Percentiles rank a stretch among this genome's conserved stretches.
These are phyloP conservation scores for Poecilia wingei DNA, from an alignment of 2,797 vertebrate genomes.

Conservation along the genomic window DNA sequence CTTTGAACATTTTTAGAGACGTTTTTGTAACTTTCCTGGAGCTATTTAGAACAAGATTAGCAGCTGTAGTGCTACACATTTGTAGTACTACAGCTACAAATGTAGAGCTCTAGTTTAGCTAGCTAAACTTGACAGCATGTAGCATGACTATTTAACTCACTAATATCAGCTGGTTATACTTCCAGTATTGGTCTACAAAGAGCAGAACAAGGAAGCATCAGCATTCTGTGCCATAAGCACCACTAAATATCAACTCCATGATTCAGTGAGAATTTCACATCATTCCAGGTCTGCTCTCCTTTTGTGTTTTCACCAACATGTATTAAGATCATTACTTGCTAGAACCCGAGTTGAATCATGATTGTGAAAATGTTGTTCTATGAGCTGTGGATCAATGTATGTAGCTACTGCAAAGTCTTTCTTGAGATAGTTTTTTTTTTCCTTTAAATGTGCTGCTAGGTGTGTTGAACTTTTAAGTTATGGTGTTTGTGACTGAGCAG, in stretches of 20 bases:
- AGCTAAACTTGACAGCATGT: no score
- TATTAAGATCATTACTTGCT: background rate
- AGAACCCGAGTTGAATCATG: background rate
- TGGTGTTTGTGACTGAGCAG: constrained; percentile 74
- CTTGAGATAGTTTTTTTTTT: background rate
- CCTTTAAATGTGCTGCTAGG: constrained; percentile 87
- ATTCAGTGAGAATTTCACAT: background rate
- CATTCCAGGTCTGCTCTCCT: background rate
- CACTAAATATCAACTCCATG: background rate
- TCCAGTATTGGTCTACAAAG: background rate
- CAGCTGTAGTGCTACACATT: no score
- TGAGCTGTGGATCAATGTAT: constrained; percentile 21
- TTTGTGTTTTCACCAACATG: background rate
- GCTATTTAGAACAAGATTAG: no score
- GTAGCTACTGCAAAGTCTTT: background rate
- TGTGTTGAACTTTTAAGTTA: constrained; percentile 71
- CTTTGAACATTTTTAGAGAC: no score
- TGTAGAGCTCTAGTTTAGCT: no score
- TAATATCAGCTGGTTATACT: background rate
- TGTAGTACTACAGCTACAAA: no score
- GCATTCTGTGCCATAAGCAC: background rate
- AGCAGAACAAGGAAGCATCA: background rate
- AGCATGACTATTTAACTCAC: background rate
- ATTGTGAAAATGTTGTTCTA: background rate
- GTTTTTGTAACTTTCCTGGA: no score